Evolutionary conservation across 2,113 vertebrate species (phyloP).

Genomic region (Pelecanus crispus): DNA sequence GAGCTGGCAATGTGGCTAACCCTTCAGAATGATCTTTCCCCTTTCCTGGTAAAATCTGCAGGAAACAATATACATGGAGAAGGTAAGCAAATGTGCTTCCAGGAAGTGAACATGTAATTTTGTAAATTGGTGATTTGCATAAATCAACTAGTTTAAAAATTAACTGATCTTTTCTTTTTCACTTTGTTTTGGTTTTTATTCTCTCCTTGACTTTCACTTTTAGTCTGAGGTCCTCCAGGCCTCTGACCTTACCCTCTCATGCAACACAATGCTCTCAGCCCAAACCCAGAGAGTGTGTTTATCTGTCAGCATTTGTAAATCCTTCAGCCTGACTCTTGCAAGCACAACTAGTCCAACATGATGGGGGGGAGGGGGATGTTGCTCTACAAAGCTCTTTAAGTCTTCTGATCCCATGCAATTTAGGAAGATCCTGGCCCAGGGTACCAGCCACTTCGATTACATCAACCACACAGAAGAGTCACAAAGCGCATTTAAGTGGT

Average conservation of each 20-base stretch:
- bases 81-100: neutral
- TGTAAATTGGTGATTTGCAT: neutral
- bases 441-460: neutral
- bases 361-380: neutral
- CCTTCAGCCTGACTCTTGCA: neutral
- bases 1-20: neutral
- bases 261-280: neutral
- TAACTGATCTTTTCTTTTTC: neutral
- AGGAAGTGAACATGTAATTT: neutral
- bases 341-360: neutral
- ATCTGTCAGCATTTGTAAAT: neutral
- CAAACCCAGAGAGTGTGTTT: neutral
- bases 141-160: neutral
- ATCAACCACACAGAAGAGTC: neutral
- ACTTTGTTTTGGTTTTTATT: neutral
- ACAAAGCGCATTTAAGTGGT: fast-evolving
- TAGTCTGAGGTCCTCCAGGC: neutral
- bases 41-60: neutral
- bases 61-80: neutral
- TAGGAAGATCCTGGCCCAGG: neutral
- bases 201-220: neutral
- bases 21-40: neutral
- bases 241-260: neutral
- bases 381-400: neutral
- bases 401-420: neutral